phyloP scores from a whole-genome alignment of 2,797 vertebrate genomes.

The Gallirallus australis region DNA sequence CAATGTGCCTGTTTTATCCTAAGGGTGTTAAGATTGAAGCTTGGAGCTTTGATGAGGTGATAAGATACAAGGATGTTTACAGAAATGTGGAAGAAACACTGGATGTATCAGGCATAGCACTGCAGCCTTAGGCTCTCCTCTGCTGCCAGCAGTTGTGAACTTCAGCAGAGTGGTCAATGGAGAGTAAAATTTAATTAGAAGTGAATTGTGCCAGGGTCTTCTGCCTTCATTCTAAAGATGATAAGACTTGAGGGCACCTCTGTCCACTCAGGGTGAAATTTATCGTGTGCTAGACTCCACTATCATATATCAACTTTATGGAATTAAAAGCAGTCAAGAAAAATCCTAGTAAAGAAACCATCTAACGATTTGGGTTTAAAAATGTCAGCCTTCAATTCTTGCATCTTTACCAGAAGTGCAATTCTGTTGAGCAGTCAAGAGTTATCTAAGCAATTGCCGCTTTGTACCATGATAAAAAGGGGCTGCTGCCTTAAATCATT shows the following conservation, averaged over 20 bases:
- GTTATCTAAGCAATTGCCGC: neutral
- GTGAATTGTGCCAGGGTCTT: slow-evolving; percentile 58
- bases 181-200: slow-evolving; percentile 74
- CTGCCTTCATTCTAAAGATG: slow-evolving; percentile 42
- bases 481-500: neutral
- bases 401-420: neutral
- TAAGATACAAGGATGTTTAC: neutral
- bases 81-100: neutral
- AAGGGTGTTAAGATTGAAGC: neutral
- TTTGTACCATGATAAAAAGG: slow-evolving; percentile 13
- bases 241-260: slow-evolving; percentile 51
- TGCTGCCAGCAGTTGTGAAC: slow-evolving; percentile 23
- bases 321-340: slow-evolving; percentile 31
- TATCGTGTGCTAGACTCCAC: slow-evolving; percentile 18
- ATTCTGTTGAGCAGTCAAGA: neutral
- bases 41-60: slow-evolving; percentile 18
- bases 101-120: neutral
- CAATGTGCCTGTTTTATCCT: neutral
- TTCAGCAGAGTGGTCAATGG: slow-evolving; percentile 27
- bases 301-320: neutral
- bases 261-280: slow-evolving; percentile 54
- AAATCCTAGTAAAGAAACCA: neutral
- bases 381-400: slow-evolving; percentile 9
- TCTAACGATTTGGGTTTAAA: neutral
- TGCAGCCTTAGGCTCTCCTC: neutral